phyloP scores from a whole-genome alignment of 2,797 vertebrate genomes.

The Phrynocephalus forsythii region DNA sequence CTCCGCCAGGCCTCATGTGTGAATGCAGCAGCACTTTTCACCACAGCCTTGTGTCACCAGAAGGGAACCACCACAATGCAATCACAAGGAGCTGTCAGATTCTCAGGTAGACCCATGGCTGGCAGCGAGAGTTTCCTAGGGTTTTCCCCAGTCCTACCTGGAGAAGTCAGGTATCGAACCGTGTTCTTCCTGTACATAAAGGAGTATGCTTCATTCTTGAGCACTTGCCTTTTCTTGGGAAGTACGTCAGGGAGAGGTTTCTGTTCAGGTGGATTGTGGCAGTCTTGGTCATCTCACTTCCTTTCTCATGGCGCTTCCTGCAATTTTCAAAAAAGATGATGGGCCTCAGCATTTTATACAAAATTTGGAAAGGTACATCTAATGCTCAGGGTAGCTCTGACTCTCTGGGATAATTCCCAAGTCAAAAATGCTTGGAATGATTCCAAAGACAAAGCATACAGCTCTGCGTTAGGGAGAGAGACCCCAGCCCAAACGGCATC shows the following conservation, averaged over 20 bases:
- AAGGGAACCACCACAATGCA: not conserved
- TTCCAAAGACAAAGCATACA: constrained; percentile 46
- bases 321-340: constrained; percentile 44
- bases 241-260: not conserved
- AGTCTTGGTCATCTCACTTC: not conserved
- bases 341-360: not conserved
- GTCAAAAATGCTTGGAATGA: constrained; percentile 41
- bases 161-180: too few relatives aligned
- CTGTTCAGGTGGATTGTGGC: not conserved
- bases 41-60: not conserved
- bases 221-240: not conserved
- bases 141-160: too few relatives aligned
- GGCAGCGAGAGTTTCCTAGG: not conserved
- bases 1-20: too few relatives aligned
- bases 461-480: constrained; percentile 14
- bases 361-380: not conserved
- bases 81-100: not conserved
- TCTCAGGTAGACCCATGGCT: not conserved
- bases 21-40: not conserved
- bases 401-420: constrained; percentile 16
- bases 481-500: constrained; percentile 48
- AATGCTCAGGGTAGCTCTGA: too few relatives aligned
- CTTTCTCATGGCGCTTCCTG: too few relatives aligned
- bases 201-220: too few relatives aligned
- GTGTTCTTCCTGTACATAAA: too few relatives aligned